phyloP scores from a whole-genome alignment of 2,797 vertebrate species.

The Poecilia gillii region DNA sequence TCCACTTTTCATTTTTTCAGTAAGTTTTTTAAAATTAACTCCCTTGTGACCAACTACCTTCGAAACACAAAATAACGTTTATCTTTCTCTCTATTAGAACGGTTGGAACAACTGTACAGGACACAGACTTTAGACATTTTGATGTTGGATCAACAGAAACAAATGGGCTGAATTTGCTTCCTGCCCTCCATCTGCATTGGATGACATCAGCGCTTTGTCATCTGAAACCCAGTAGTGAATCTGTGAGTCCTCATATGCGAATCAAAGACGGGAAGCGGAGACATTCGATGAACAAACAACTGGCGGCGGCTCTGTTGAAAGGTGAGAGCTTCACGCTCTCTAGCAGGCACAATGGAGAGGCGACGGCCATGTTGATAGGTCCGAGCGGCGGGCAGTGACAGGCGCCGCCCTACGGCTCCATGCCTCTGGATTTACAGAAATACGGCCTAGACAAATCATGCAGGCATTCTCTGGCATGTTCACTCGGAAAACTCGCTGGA shows the following conservation, averaged over 20 bases:
- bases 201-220: too few species aligned
- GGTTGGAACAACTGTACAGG: too few species aligned
- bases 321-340: not conserved
- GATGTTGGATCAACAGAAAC: too few species aligned
- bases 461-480: constrained; percentile 17
- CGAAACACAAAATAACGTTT: too few species aligned
- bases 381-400: constrained; percentile 4
- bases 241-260: not conserved
- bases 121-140: too few species aligned
- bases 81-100: too few species aligned
- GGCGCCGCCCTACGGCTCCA: constrained; percentile 17
- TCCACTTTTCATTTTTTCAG: too few species aligned
- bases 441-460: constrained; percentile 58
- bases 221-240: not conserved
- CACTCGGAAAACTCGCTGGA: constrained; percentile 39
- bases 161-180: too few species aligned
- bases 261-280: constrained; percentile 8
- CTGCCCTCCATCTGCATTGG: too few species aligned
- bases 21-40: too few species aligned
- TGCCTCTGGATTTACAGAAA: constrained; percentile 44
- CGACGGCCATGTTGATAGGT: not conserved
- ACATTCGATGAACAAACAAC: constrained; percentile 14
- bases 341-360: not conserved
- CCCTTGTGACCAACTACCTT: too few species aligned
- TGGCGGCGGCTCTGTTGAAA: not conserved